Evolutionary conservation across 2,797 vertebrate species (phyloP).

Genomic region (Capromys pilorides): DNA sequence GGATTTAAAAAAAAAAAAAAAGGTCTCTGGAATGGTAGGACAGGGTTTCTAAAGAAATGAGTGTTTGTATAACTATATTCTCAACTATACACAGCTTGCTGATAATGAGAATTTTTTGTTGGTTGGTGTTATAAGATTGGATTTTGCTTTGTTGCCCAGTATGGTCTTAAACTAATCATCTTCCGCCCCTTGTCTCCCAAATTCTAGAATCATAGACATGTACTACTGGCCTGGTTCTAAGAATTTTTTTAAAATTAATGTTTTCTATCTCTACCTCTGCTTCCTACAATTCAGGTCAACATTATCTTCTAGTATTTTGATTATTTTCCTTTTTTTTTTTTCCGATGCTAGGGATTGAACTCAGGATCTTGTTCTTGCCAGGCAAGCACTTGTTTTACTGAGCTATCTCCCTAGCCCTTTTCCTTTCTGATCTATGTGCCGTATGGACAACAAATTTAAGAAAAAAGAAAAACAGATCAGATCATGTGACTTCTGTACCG

Average conservation of each 20-base stretch:
- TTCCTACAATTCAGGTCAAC: neutral
- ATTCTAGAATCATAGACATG: neutral
- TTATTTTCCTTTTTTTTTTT: neutral
- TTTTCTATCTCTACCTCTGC: neutral
- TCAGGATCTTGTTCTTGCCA: too few relatives aligned
- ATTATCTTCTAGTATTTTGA: neutral
- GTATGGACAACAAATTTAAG: neutral
- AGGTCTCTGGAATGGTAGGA: neutral
- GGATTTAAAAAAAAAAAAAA: constrained; percentile 17
- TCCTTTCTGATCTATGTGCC: neutral
- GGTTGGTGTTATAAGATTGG: neutral
- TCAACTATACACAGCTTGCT: neutral
- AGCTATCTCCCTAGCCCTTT: neutral
- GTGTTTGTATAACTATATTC: neutral
- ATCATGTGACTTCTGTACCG: neutral
- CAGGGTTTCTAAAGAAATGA: neutral
- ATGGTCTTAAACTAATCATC: neutral
- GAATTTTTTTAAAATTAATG: neutral
- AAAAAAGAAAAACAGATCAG: neutral
- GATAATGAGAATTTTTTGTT: neutral
- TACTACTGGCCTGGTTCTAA: neutral
- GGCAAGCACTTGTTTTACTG: too few relatives aligned
- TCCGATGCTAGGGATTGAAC: too few relatives aligned
- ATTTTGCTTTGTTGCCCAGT: neutral
- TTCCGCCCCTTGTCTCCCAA: neutral